Evolutionary conservation across 2,113 vertebrate species (phyloP).

Genomic region (Aegotheles bennettii): DNA sequence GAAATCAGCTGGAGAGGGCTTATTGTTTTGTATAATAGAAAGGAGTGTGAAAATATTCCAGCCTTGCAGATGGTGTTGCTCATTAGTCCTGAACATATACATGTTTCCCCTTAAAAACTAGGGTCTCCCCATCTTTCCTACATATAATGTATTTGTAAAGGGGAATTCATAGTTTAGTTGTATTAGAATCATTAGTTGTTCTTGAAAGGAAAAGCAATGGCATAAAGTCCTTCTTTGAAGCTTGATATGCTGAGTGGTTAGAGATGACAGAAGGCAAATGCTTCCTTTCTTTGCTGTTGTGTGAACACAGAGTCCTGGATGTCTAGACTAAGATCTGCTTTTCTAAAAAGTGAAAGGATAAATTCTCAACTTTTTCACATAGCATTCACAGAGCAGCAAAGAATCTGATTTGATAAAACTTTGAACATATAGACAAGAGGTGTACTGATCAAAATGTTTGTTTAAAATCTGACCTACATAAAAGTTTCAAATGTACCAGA

Average conservation of each 20-base stretch:
- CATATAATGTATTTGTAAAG: slow-evolving; percentile 53
- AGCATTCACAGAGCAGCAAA: background rate
- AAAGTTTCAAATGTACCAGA: background rate
- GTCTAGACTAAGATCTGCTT: background rate
- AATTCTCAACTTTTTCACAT: background rate
- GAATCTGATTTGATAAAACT: background rate
- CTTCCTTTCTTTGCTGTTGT: background rate
- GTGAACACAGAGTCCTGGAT: background rate
- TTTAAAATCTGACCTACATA: background rate
- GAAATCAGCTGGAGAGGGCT: slow-evolving; percentile 75
- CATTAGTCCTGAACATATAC: slow-evolving; percentile 64
- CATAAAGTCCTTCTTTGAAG: slow-evolving; percentile 47
- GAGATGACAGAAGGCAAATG: slow-evolving; percentile 1
- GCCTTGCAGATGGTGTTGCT: slow-evolving; percentile 71
- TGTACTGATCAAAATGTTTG: background rate
- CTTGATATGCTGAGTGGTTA: background rate
- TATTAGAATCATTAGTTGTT: slow-evolving; percentile 54
- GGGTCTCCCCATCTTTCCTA: background rate
- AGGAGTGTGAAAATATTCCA: slow-evolving; percentile 75
- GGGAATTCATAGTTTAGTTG: slow-evolving; percentile 52
- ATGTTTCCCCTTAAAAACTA: slow-evolving; percentile 58
- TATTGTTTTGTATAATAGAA: slow-evolving; percentile 76
- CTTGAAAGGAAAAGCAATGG: slow-evolving; percentile 50
- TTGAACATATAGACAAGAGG: background rate
- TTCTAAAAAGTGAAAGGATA: slow-evolving; percentile 41